A percentile compares a stretch with the other conserved stretches of the same genome.
These are phyloP conservation scores for Centruroides sculpturatus DNA, from an alignment of 1,140 invertebrate genomes.

Conservation along the genomic window DNA sequence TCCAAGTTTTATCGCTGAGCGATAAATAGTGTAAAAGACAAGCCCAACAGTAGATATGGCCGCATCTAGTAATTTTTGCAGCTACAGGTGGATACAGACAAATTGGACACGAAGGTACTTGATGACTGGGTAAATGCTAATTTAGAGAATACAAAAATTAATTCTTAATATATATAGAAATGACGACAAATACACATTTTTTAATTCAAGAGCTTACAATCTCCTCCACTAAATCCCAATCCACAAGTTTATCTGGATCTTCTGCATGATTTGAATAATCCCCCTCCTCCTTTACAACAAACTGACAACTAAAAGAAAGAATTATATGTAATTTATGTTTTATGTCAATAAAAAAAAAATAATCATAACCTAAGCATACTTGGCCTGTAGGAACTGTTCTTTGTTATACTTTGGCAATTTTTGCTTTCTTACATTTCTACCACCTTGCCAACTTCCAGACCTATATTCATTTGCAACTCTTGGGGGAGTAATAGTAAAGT, in stretches of 20 bases:
- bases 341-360: too few species aligned
- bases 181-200: too few species aligned
- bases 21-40: constrained; percentile 86
- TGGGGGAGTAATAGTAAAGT: constrained; percentile 55
- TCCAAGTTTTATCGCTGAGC: constrained; percentile 56
- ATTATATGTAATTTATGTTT: too few species aligned
- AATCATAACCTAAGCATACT: constrained; percentile 38
- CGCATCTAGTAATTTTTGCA: constrained; percentile 83
- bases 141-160: background rate
- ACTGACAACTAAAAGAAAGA: constrained; percentile 66
- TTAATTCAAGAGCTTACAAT: constrained; percentile 47
- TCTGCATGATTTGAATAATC: constrained; percentile 59
- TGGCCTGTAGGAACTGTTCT: constrained; percentile 83
- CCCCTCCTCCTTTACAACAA: constrained; percentile 64
- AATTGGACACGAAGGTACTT: constrained; percentile 71
- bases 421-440: background rate
- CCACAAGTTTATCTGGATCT: constrained; percentile 75
- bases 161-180: too few species aligned
- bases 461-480: constrained; percentile 1
- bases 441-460: background rate
- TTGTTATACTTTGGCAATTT: constrained; percentile 56
- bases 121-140: constrained; percentile 31
- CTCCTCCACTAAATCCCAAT: constrained; percentile 84
- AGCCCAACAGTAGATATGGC: constrained; percentile 90
- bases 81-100: constrained; percentile 68